These are phyloP conservation scores for Drosophila santomea DNA, from an alignment of 1,140 invertebrate genomes.

Conservation along the genomic window DNA sequence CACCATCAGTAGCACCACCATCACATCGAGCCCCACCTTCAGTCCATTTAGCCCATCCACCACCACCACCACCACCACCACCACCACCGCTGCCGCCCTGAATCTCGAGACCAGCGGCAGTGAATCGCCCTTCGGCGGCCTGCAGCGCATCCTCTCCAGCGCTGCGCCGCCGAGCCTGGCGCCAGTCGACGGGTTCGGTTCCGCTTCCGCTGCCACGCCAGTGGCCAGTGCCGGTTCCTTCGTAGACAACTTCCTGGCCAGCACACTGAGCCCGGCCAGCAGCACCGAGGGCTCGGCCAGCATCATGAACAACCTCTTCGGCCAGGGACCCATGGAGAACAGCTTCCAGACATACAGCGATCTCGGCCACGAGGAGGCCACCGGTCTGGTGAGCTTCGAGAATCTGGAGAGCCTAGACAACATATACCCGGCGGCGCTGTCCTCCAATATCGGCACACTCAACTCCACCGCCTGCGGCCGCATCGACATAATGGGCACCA, in stretches of 20 bases:
- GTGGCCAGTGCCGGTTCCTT: conserved; percentile 1
- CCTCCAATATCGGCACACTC: conserved; percentile 86
- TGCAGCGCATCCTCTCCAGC: conserved; percentile 72
- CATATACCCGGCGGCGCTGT: conserved; percentile 87
- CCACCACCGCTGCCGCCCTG: conserved; percentile 21
- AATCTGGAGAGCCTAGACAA: conserved; percentile 87
- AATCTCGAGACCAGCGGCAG: conserved; percentile 58
- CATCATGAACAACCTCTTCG: conserved; percentile 82
- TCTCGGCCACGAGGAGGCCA: conserved; percentile 85
- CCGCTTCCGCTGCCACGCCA: conserved; percentile 55
- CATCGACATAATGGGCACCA: conserved; percentile 96
- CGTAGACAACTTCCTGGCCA: conserved; percentile 53
- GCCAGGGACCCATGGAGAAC: conserved; percentile 80
- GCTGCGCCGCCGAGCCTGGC: conserved; percentile 53
- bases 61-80: conserved; percentile 26
- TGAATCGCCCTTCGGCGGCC: conserved; percentile 61
- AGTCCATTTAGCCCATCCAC: conserved; percentile 28
- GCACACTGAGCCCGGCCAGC: conserved; percentile 68
- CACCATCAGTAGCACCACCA: conserved; percentile 70
- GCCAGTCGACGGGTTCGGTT: conserved; percentile 66
- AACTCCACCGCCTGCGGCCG: conserved; percentile 89
- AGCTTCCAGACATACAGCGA: conserved; percentile 81
- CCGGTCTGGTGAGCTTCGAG: conserved; percentile 80
- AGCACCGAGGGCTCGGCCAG: conserved; percentile 85
- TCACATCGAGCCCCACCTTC: conserved; percentile 79